Percentiles rank a stretch among this genome's conserved stretches.
These are phyloP conservation scores for Tyrannus savana DNA, from an alignment of 2,113 vertebrate species.

Conservation along the genomic window DNA sequence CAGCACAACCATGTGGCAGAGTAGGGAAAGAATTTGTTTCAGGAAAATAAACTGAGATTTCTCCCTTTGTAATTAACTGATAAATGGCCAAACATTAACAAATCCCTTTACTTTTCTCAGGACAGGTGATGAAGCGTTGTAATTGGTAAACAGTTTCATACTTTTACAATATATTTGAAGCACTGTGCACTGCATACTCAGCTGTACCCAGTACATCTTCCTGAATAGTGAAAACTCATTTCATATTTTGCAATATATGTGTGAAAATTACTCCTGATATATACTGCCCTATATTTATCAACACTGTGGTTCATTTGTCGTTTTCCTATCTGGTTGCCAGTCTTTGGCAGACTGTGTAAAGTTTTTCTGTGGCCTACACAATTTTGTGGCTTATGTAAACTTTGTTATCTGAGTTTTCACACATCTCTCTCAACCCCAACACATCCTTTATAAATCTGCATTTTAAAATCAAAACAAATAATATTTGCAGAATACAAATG, in stretches of 20 bases:
- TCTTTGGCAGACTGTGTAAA: not conserved
- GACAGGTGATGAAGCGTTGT: not conserved
- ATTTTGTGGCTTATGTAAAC: not conserved
- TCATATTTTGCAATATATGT: accelerated
- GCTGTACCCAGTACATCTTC: not conserved
- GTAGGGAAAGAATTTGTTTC: not conserved
- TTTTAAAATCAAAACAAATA: not conserved
- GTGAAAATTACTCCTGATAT: not conserved
- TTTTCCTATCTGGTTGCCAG: not conserved
- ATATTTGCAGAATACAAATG: not conserved
- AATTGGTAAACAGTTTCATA: not conserved
- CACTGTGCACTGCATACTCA: not conserved
- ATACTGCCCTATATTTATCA: not conserved
- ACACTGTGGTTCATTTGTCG: not conserved
- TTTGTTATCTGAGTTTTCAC: not conserved
- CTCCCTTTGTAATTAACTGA: not conserved
- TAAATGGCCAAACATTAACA: not conserved
- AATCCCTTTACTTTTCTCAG: not conserved
- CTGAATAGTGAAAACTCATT: not conserved
- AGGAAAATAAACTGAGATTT: not conserved
- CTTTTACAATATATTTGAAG: not conserved
- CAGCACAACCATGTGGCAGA: not conserved
- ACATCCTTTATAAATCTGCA: not conserved
- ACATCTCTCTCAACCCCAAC: not conserved
- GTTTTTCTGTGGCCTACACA: not conserved